A percentile compares a stretch with the other conserved stretches of the same genome.
Evolutionary conservation across 2,113 vertebrate genomes (phyloP).

Genomic region (Engraulis encrasicolus): DNA sequence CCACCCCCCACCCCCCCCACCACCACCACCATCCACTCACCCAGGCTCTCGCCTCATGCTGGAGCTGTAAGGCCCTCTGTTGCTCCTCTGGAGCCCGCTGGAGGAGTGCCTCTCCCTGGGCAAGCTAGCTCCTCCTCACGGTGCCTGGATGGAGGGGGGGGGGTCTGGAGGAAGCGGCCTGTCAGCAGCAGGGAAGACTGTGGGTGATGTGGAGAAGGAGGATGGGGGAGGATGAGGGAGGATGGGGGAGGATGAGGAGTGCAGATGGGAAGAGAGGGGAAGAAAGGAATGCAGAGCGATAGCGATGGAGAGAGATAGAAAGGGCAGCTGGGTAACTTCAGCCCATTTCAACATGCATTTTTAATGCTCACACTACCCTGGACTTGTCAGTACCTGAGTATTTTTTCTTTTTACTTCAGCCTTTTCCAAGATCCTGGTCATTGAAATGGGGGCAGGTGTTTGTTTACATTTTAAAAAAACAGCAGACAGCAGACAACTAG

Average conservation of each 20-base stretch:
- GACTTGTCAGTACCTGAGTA: too few relatives aligned
- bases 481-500: too few relatives aligned
- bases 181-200: background rate
- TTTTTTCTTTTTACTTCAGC: too few relatives aligned
- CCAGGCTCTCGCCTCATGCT: conserved; percentile 40
- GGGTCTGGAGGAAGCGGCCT: background rate
- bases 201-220: background rate
- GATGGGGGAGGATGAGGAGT: background rate
- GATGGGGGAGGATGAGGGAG: background rate
- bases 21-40: too few relatives aligned
- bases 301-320: background rate
- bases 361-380: too few relatives aligned
- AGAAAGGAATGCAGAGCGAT: background rate
- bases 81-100: conserved; percentile 38
- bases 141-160: background rate
- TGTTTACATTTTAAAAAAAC: too few relatives aligned
- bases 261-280: background rate
- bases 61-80: conserved; percentile 36
- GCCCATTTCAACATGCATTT: too few relatives aligned
- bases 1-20: too few relatives aligned
- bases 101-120: conserved; percentile 20
- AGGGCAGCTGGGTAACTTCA: background rate
- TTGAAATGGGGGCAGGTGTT: too few relatives aligned
- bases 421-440: too few relatives aligned
- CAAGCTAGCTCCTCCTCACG: background rate